A percentile compares a stretch with the other conserved stretches of the same genome.
These are phyloP conservation scores for Rutilus rutilus DNA, from an alignment of 2,113 vertebrate genomes.

Conservation along the genomic window DNA sequence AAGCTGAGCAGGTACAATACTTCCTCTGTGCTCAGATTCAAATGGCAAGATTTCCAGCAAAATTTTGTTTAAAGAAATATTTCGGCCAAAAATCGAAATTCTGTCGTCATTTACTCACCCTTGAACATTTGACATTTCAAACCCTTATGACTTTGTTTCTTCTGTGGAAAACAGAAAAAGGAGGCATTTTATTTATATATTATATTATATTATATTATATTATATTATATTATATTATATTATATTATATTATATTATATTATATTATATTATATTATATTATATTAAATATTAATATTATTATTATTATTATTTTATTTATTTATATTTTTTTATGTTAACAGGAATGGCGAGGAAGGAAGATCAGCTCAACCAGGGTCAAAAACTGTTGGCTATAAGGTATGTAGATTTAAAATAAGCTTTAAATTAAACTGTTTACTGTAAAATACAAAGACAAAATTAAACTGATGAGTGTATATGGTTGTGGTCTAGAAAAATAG, in stretches of 20 bases:
- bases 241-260: too few species aligned
- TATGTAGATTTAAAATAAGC: conserved; percentile 63
- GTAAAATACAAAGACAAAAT: neutral
- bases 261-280: too few species aligned
- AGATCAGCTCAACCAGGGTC: conserved; percentile 87
- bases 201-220: too few species aligned
- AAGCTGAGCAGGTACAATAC: too few species aligned
- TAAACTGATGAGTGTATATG: neutral
- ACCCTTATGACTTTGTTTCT: neutral
- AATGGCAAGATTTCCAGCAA: neutral
- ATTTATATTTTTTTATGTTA: neutral
- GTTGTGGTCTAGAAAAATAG: neutral
- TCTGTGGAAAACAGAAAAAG: neutral
- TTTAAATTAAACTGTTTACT: neutral
- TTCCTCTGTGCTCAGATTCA: neutral
- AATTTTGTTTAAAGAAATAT: neutral
- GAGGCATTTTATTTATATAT: neutral
- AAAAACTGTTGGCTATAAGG: conserved; percentile 89
- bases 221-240: too few species aligned
- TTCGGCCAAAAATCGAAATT: neutral
- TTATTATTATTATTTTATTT: too few species aligned
- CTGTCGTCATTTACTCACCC: neutral
- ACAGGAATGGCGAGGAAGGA: conserved; percentile 91
- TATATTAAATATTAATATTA: too few species aligned
- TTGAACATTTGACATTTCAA: neutral